Conservation (phyloP, 1,140 invertebrate species). For the Pararge aegeria region DNA sequence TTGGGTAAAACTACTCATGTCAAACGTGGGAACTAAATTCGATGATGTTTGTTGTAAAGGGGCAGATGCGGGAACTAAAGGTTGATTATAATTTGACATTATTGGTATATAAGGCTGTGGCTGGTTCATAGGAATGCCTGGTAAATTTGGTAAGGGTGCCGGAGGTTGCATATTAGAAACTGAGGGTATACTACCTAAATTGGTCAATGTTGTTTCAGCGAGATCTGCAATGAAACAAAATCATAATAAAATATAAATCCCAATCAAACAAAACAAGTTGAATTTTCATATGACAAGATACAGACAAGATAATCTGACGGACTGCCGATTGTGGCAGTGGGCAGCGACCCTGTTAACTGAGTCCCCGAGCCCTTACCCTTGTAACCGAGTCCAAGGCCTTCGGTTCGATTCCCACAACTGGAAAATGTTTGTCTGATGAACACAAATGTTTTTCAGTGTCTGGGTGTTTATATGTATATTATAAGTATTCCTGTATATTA, state of each 20-base stretch:
- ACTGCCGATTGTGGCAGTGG: too few species aligned
- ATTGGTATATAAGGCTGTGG: constrained; percentile 79
- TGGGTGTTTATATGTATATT: too few species aligned
- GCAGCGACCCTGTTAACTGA: too few species aligned
- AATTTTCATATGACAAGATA: too few species aligned
- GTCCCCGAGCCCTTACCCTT: too few species aligned
- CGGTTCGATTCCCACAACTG: too few species aligned
- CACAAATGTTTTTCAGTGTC: too few species aligned
- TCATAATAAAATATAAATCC: not conserved
- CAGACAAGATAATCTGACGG: too few species aligned
- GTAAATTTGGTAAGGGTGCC: constrained; percentile 79
- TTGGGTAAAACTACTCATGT: constrained; percentile 63
- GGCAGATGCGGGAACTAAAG: constrained; percentile 35
- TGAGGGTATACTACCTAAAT: constrained; percentile 70
- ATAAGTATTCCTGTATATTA: too few species aligned
- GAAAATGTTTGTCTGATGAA: too few species aligned
- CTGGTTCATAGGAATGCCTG: constrained; percentile 82
- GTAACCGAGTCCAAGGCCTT: too few species aligned
- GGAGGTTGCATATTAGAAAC: constrained; percentile 72
- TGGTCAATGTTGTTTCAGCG: constrained; percentile 69
- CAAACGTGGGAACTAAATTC: constrained; percentile 68
- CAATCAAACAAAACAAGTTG: not conserved
- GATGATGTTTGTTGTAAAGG: constrained; percentile 41
- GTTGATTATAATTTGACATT: constrained; percentile 69
- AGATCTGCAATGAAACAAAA: constrained; percentile 52